These are phyloP conservation scores for Eucidaris tribuloides DNA, from an alignment of 35 echinoderm and acorn worm species.

Conservation along the genomic window DNA sequence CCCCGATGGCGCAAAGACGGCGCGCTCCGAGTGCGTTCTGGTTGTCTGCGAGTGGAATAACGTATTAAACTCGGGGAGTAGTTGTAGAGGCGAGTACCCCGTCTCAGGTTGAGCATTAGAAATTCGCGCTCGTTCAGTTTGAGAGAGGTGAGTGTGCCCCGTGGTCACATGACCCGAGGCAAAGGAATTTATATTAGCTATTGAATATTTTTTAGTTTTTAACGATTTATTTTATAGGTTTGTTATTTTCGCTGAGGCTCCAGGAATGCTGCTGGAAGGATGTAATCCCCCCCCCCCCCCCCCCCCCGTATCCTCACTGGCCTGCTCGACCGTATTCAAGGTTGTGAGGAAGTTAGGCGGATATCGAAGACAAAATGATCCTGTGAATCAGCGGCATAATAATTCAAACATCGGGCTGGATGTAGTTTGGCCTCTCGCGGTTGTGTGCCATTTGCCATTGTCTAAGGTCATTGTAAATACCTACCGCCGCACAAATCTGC, in stretches of 20 bases:
- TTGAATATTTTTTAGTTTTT: too few species aligned
- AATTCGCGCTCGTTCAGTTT: neutral
- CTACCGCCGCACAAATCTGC: slow-evolving; percentile 4
- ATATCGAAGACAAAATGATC: neutral
- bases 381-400: neutral
- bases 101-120: neutral
- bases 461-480: slow-evolving; percentile 1
- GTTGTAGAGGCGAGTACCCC: neutral
- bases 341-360: neutral
- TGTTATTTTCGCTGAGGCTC: too few species aligned
- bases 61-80: neutral
- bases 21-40: neutral
- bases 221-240: too few species aligned
- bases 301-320: neutral
- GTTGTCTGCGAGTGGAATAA: neutral
- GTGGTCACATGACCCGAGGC: neutral
- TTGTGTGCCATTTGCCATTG: neutral
- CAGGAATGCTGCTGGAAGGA: neutral
- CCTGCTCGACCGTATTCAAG: neutral
- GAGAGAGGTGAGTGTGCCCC: neutral
- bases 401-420: neutral
- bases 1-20: slow-evolving; percentile 69
- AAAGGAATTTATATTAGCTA: too few species aligned
- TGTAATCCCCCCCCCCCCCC: too few species aligned
- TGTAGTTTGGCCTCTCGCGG: neutral